Evolutionary conservation across 2,888 invertebrate species (phyloP), one percentile per base, ranked within the genome.

Genomic region (Oxycera nigricornis): DNA sequence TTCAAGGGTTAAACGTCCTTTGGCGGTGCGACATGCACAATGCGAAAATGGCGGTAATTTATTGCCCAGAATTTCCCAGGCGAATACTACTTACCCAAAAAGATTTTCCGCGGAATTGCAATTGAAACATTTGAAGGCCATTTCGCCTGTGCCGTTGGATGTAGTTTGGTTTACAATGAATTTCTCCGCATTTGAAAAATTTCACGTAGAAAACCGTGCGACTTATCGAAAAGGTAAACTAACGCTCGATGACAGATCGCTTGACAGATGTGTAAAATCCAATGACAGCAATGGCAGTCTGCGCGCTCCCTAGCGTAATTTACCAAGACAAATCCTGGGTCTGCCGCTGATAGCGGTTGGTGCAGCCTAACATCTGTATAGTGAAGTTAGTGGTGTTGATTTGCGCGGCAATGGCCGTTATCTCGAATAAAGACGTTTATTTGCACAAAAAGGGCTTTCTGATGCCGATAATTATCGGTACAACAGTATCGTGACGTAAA

Each of bases 21-120:
- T 24, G 24, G 20, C 11, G 1, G 55, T 2, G 0, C 20, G 3
- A 55, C 3, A 7, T 55, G 55, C 17, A 55, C 9, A 9, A 6
- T 22, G 22, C 11, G 55, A 55, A 59, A 28, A 20, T 59, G 59
- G 59, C 59, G 59, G 59, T 22, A 59, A 62, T 26, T n/a, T 55
- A 24, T 55, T 22, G 7, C 2, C 17, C 2, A 22, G 24, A 17
- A 41, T 65, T 41, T 41, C 24, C 9, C 7, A 28, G 0, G 7
- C 4, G 3, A 20, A 6, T n/a, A 24, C 2, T 24, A 39, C 65
- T 41, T 24, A 65, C 65, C 20, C 17, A 14, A 22, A 41, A 2
- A 65, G 14, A 65, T 65, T 65, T 2, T 65, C 65, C 41, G 65
- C 41, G 11, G 65, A 20, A n/a, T 35, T 39, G n/a, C 65, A 65